Percentiles rank a stretch among this genome's conserved stretches.
Conservation (phyloP, 2,113 vertebrate species). For the Tursiops truncatus region DNA sequence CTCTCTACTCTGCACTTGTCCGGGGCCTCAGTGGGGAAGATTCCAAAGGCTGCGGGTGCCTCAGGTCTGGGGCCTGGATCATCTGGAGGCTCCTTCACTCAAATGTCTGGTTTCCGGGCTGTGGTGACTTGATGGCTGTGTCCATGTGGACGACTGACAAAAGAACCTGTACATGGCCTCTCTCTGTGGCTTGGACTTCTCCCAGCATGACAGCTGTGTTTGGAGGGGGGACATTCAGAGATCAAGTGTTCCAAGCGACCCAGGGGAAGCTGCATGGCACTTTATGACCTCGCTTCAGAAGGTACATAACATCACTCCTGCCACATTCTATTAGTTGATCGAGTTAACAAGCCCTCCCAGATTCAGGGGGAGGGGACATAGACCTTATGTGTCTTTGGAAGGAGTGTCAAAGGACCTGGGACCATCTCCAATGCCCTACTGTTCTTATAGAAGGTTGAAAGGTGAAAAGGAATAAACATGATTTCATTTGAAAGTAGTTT, state of each 20-base stretch:
- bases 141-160: too few relatives aligned
- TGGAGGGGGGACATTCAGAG: neutral
- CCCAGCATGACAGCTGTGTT: neutral
- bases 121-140: neutral
- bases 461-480: neutral
- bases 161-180: neutral
- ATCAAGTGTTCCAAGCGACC: neutral
- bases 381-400: neutral
- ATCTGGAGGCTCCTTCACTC: neutral
- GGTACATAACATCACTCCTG: neutral
- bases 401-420: neutral
- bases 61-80: neutral
- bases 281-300: neutral
- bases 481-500: neutral
- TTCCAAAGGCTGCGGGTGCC: neutral
- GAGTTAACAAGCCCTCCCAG: neutral
- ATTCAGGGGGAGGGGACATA: neutral
- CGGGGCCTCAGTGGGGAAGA: neutral
- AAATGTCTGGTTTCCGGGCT: neutral
- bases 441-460: neutral
- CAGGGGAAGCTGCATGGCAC: neutral
- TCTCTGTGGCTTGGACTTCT: neutral
- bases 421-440: too few relatives aligned
- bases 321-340: neutral
- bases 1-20: neutral